Evolutionary conservation across 2,113 vertebrate species (phyloP).

Genomic region (Silurus asotus): DNA sequence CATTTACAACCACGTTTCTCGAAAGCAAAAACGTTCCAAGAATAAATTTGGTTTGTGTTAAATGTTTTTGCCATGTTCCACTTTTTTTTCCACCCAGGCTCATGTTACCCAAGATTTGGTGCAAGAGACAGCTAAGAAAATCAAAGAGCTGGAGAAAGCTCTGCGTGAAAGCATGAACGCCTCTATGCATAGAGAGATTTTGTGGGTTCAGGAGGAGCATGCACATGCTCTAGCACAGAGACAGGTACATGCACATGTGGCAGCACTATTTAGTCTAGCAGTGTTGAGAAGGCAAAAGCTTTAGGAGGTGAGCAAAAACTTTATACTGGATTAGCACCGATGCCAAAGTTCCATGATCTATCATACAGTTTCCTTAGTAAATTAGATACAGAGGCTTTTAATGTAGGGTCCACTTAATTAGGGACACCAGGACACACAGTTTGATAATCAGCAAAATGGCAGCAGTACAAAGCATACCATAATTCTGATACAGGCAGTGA

Average conservation of each 20-base stretch:
- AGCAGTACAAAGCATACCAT: neutral
- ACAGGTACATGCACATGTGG: constrained; percentile 60
- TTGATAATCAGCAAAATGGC: neutral
- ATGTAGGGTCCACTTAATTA: neutral
- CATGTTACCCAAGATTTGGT: constrained; percentile 66
- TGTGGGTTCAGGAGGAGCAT: constrained; percentile 71
- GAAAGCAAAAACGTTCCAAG: neutral
- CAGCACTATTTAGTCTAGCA: neutral
- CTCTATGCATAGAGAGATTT: constrained; percentile 69
- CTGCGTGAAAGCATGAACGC: constrained; percentile 74
- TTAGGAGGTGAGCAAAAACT: neutral
- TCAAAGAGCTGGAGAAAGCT: constrained; percentile 70
- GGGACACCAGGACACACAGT: neutral
- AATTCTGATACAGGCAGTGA: neutral
- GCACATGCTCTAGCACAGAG: constrained; percentile 66
- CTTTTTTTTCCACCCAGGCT: constrained; percentile 45
- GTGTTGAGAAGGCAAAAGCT: neutral
- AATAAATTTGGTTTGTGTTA: neutral
- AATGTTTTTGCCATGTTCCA: constrained; percentile 26
- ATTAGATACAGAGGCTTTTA: neutral
- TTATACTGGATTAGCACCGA: neutral
- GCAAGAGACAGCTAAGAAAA: constrained; percentile 66
- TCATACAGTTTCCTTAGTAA: neutral
- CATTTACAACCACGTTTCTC: neutral
- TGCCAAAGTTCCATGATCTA: neutral